Base-by-base conservation (phyloP, 35 echinoderm and acorn worm species). In the Holothuria glaberrima region DNA sequence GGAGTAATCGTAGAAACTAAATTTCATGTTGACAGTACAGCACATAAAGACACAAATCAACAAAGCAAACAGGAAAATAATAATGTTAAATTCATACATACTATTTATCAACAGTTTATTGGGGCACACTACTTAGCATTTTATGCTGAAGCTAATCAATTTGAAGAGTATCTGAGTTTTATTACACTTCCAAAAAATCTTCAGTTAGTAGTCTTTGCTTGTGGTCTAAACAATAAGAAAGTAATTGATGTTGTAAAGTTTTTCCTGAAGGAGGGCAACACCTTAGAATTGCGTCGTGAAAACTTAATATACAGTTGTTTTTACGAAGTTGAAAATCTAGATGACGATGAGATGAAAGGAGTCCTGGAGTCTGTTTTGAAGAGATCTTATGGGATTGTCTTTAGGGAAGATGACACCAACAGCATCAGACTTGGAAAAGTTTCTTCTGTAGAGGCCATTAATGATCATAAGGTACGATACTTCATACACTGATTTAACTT, bases 1-100 rank as follows among this genome's bases (percentile, higher is more conserved):
- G 78, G 78, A 25, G 48, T 82, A 3, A 82, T 82, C 22, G 46
- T 56, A n/a, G 78, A 82, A 82, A 82, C 78, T n/a, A 82, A 82
- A 56, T 82, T 82, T 59, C 78, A 82, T 25, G 46, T 82, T 22
- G 46, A 82, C 27, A 82, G 48, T 48, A 12, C 14, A 19, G 10
- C 46, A 10, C 16, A 35, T 3, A 48, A 82, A 82, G 22, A 82
- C 24, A 46, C 5, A 17, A 22, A n/a, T n/a, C n/a, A 48, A 16
- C 5, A 41, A 22, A 35, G 45, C 45, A 59, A 56, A 13, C 26
- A 82, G 5, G 78, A 59, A 34, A 82, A 57, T 48, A 82, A 82
- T 46, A 54, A 82, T 56, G 78, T 82, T 4, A 82, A 56, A 59
- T 82, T 82, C 48, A 82, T 57, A 12, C 78, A 82, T 31, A 54